A percentile compares a stretch with the other conserved stretches of the same genome.
Evolutionary conservation across 37 sponge, comb jelly and placozoan species (phyloP).

Genomic region (Cliona cf. orientalis): DNA sequence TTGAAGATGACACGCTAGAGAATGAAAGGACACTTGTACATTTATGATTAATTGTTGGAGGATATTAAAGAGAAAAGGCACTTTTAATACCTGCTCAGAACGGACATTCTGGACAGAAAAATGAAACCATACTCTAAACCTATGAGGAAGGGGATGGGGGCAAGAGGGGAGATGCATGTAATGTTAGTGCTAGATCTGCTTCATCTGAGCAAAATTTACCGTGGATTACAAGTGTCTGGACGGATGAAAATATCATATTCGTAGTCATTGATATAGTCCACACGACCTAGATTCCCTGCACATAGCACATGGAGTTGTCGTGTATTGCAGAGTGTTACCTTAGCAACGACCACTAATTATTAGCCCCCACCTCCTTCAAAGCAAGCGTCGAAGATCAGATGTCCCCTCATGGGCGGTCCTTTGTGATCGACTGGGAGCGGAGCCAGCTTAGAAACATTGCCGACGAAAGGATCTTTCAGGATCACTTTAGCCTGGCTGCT

Average conservation of each 20-base stretch:
- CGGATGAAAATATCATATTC: conserved; percentile 96
- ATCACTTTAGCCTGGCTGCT: no score
- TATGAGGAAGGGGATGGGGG: no score
- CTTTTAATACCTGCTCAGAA: conserved; percentile 71
- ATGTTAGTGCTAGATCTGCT: no score
- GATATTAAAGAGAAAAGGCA: no score
- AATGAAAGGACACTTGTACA: no score
- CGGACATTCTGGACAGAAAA: conserved; percentile 85
- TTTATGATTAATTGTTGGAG: no score
- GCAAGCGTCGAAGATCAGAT: conserved; percentile 86
- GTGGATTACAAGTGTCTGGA: conserved; percentile 96
- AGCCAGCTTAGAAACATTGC: conserved; percentile 72
- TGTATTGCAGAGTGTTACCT: background rate
- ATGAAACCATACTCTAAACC: conserved; percentile 94
- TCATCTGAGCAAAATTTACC: no score
- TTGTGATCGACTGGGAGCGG: conserved; percentile 56
- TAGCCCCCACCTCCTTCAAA: conserved; percentile 88
- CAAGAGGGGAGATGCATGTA: no score
- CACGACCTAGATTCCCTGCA: conserved; percentile 92
- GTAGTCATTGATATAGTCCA: conserved; percentile 88
- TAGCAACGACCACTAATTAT: background rate
- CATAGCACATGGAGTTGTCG: no score
- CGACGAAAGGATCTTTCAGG: no score
- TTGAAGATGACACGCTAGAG: conserved; percentile 93
- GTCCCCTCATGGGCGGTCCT: conserved; percentile 60